Evolutionary conservation across 2,888 invertebrate genomes (phyloP), one percentile per base, ranked within the genome.

Genomic region (Nebria salina): DNA sequence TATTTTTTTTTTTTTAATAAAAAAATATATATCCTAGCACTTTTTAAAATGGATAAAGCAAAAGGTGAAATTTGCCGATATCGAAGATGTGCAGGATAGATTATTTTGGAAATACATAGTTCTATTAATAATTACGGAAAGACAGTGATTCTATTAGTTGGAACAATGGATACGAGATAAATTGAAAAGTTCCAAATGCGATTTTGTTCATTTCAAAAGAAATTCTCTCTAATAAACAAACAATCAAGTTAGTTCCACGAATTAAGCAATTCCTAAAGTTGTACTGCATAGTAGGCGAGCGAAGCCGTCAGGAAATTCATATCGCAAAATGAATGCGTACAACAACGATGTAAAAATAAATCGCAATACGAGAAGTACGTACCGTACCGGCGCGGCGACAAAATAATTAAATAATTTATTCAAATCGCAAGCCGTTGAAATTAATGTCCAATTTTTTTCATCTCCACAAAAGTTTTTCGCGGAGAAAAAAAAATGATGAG

Each of bases 321-420:
- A 54, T 54, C 8, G 54, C 4, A 54, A 54, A 54, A 54, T 54
- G 4, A 54, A 54, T 54, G 54, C 54, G 13, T 34, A 54, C 54
- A 54, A 54, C 8, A 54, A 54, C 8, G 54, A 54, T 54, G 54
- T 13, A 54, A 54, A 34, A 41, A 42, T 73, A 41, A 73, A 41
- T 41, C 42, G 5, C 41, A 73, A 41, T 73, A 34, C 13, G 11
- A 73, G 7, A 73, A 42, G 65, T 25, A 65, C 73, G 74, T 75
- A 70, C 20, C 20, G 20, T 20, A 20, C 20, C 75, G 72, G 74
- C 80, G 75, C 75, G 72, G 74, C 80, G 75, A 80, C 72, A 80
- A 80, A 80, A 80, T 80, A 80, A 80, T 80, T 80, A 72, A 75
- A 80, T 80, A 80, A 80, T 80, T 75, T 80, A 80, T 80, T 80